Base-by-base conservation (phyloP, 2,113 vertebrate genomes). In the Psophia crepitans region DNA sequence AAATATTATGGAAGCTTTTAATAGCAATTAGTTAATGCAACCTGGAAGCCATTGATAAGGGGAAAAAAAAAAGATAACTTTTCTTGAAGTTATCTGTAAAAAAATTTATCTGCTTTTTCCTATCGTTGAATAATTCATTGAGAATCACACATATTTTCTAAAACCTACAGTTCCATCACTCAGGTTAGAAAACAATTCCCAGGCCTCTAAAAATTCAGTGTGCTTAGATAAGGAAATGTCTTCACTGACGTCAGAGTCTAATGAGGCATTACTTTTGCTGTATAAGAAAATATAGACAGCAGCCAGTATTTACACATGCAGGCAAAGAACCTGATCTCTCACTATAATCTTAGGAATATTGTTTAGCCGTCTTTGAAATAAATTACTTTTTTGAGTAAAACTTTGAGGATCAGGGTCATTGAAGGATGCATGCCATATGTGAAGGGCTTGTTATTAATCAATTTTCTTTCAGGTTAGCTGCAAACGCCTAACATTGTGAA, bases 1-100 rank as follows among this genome's bases (percentile, higher is more conserved):
- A 63, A 89, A 90, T 18, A 91, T 90, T 68, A 54, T 57, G 18
- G 53, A 94, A 88, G 11, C 5, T 90, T 87, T 97, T 91, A 93
- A 76, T 61, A 97, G 14, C 32, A 96, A 94, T 93, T 93, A 93
- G 95, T 88, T 90, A 94, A 86, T 93, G 54, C 71, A 93, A 90
- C 80, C 89, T 97, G 90, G 56, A 82, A 93, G 9, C 5, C 37
- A 87, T 87, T 88, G 90, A 97, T 96, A 93, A 96, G 82, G 6
- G 46, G 14, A 57, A 33, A 43, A 44, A 61, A 48, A 12, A 1
- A 26, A 12, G 4, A 60, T 11, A 84, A 92, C 28, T 87, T 75
- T 94, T 61, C 54, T 58, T 84, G 53, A 87, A 84, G 18, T 90
- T 90, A 93, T 86, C 53, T 93, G 49, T 37, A 70, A 37, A 53